Evolutionary conservation across 2,888 invertebrate species (phyloP), one percentile per base, ranked within the genome.

Genomic region (Cynaeus angustus): DNA sequence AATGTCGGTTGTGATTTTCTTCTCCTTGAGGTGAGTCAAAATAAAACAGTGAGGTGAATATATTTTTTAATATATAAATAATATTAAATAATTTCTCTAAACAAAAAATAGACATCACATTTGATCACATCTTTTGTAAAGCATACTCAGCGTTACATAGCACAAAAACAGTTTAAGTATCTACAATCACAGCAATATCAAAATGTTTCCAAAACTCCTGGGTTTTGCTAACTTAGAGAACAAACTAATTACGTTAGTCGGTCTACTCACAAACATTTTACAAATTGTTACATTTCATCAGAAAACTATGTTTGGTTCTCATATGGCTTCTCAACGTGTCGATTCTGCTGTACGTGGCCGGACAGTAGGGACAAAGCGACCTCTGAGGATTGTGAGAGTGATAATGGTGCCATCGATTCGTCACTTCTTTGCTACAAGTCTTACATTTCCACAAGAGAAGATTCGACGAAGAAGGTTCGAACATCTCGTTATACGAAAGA

Each of bases 381-480:
- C 94, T 89, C 86, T 92, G 91, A 75, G 92, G 90, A 71, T 92
- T 92, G 86, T 94, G 94, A 79, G 92, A 92, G 86, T 94, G 94
- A 88, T 90, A 94, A 87, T 94, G 94, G 86, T 94, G 94, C 94
- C 94, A 94, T 86, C 94, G 89, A 87, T 94, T 94, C 85, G 94
- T 92, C 75, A 94, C 94, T 88, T 94, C 92, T 88, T 94, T 94
- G 85, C 92, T 92, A 87, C 94, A 94, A 37, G 91, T 90, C 83
- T 91, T 91, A 86, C 94, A 94, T 83, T 91, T 91, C 93, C 94
- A 94, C 83, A 92, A 88, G 75, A 92, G 89, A 61, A 92, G 89
- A 78, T 91, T 92, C 72, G 90, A 88, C 70, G 91, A 88, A 79
- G 91, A 91, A 80, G 90, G 91, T 71, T 85, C 85, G 86, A 94